These are phyloP conservation scores for Sinocyclocheilus grahami DNA, from an alignment of 2,113 vertebrate species.

Conservation along the genomic window DNA sequence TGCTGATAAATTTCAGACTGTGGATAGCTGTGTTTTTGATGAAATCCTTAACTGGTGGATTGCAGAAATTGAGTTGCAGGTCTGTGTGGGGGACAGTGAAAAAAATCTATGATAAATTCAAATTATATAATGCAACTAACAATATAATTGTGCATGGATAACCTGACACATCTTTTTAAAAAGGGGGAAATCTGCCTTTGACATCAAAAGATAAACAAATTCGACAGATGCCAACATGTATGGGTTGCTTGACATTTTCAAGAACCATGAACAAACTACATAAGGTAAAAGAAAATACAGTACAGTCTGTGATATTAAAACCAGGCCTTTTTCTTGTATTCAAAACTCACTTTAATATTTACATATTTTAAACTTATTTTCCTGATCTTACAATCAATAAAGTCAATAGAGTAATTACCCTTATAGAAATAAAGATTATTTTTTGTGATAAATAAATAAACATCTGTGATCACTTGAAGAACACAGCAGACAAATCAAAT, in stretches of 20 bases:
- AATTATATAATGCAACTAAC: neutral
- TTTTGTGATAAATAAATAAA: no score
- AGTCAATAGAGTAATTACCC: no score
- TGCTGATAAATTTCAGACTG: neutral
- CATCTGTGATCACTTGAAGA: no score
- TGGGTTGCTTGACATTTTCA: neutral
- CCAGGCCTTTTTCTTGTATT: no score
- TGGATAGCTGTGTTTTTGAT: neutral
- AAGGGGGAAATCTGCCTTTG: neutral
- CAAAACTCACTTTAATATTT: neutral
- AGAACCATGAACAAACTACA: neutral
- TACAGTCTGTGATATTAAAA: no score
- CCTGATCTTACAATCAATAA: no score
- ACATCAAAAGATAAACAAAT: neutral
- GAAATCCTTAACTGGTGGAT: neutral
- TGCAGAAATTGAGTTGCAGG: neutral
- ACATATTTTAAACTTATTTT: no score
- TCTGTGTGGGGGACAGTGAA: neutral
- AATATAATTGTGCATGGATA: neutral
- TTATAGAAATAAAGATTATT: no score
- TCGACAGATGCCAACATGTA: neutral
- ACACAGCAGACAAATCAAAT: no score
- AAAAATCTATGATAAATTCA: neutral
- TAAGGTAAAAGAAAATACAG: neutral
- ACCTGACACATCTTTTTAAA: neutral